Evolutionary conservation across 2,888 invertebrate genomes (phyloP).

Genomic region (Brachypalpus laphriformis): DNA sequence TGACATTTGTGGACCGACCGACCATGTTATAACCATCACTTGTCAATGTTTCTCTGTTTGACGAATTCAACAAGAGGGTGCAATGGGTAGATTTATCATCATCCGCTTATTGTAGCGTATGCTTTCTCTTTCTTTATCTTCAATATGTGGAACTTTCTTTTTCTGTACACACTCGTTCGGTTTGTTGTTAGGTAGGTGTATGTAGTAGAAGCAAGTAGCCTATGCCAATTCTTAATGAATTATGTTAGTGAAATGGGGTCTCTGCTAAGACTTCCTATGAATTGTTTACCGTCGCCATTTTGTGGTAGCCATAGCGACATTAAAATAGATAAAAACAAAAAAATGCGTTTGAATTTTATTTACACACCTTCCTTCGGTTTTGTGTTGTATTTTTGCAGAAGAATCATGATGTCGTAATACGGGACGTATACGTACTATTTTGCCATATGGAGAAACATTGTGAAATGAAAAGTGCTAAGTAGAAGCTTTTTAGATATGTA

Average conservation of each 20-base stretch:
- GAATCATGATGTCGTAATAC: slow-evolving; percentile 29
- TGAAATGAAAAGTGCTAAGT: slow-evolving; percentile 27
- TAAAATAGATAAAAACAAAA: slow-evolving; percentile 12
- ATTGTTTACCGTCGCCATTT: slow-evolving; percentile 68
- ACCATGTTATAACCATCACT: neutral
- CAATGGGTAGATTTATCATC: neutral
- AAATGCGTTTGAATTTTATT: slow-evolving; percentile 26
- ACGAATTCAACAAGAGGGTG: neutral
- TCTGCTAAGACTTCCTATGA: slow-evolving; percentile 41
- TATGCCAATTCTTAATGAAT: slow-evolving; percentile 38
- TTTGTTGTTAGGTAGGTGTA: neutral
- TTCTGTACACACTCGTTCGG: slow-evolving; percentile 31
- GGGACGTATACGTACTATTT: slow-evolving; percentile 66
- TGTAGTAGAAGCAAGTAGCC: neutral
- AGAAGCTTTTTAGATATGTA: slow-evolving; percentile 14
- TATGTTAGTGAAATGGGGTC: slow-evolving; percentile 40
- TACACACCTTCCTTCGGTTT: slow-evolving; percentile 21
- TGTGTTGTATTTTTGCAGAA: slow-evolving; percentile 6
- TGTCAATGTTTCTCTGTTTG: slow-evolving; percentile 13
- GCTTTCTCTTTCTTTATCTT: slow-evolving; percentile 57
- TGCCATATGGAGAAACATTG: slow-evolving; percentile 23
- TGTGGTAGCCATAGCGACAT: slow-evolving; percentile 56
- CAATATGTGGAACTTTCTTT: slow-evolving; percentile 59
- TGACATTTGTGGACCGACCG: slow-evolving; percentile 27
- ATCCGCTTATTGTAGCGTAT: slow-evolving; percentile 8